These are phyloP conservation scores for Dufourea novaeangliae DNA, from an alignment of 1,140 invertebrate genomes.

Conservation along the genomic window DNA sequence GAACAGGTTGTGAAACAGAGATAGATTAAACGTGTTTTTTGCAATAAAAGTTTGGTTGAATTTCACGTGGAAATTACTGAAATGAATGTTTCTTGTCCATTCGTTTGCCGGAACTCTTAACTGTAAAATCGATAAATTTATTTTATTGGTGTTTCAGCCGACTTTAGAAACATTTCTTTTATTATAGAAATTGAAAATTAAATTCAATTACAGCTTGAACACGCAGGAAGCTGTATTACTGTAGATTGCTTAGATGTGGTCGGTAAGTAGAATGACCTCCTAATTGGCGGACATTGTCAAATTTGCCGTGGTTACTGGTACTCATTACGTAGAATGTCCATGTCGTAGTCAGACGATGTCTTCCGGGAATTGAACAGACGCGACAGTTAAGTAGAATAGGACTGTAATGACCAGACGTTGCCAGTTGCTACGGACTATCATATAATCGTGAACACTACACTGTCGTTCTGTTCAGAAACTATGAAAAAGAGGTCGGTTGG, in stretches of 20 bases:
- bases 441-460: neutral
- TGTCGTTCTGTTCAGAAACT: neutral
- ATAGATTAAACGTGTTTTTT: no score
- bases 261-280: neutral
- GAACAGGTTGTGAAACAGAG: no score
- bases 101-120: no score
- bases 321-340: neutral
- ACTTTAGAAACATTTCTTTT: no score
- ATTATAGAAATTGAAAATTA: no score
- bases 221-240: no score
- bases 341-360: neutral
- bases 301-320: neutral
- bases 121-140: no score
- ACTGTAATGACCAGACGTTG: neutral
- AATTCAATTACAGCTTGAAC: no score
- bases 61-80: no score
- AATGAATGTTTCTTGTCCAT: no score
- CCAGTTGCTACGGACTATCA: neutral
- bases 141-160: no score
- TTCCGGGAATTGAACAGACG: neutral
- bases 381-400: constrained; percentile 1
- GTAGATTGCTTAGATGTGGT: neutral
- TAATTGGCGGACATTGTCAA: neutral
- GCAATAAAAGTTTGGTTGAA: no score
- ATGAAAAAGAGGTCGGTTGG: neutral